Evolutionary conservation across 23 tunicate species (phyloP).

Genomic region (Trididemnum clinides): DNA sequence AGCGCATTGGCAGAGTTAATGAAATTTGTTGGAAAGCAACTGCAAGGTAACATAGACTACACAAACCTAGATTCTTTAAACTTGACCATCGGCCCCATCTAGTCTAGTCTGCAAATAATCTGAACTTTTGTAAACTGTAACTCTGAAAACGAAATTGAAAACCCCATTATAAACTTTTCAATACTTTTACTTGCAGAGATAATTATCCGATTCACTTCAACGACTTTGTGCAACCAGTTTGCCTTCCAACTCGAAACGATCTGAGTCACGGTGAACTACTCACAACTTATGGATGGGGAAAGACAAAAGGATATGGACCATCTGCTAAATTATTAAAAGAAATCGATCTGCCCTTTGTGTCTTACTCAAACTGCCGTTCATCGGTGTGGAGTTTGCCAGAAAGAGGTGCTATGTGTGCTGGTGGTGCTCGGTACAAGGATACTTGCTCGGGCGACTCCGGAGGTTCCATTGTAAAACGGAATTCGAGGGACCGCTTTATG

Average conservation of each 20-base stretch:
- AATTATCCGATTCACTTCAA: slow-evolving; percentile 49
- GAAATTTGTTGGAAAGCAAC: no score
- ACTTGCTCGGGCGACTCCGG: slow-evolving; percentile 66
- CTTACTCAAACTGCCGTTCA: slow-evolving; percentile 10
- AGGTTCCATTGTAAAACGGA: slow-evolving; percentile 38
- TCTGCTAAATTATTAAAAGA: slow-evolving; percentile 34
- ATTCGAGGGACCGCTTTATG: not conserved
- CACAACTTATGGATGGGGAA: slow-evolving; percentile 62
- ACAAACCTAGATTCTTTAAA: no score
- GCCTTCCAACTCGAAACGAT: slow-evolving; percentile 24
- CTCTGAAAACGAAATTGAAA: no score
- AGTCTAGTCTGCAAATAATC: no score
- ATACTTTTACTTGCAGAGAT: not conserved
- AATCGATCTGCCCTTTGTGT: slow-evolving; percentile 33
- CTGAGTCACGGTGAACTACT: slow-evolving; percentile 13
- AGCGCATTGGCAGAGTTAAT: no score
- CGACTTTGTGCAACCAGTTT: slow-evolving; percentile 44
- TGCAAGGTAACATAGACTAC: no score
- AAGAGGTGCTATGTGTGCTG: slow-evolving; percentile 46
- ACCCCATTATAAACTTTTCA: not conserved
- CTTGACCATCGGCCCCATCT: no score
- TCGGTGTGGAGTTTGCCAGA: slow-evolving; percentile 26
- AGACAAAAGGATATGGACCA: slow-evolving; percentile 45
- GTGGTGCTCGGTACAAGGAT: slow-evolving; percentile 27
- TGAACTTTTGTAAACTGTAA: no score